Evolutionary conservation across 2,797 vertebrate species (phyloP), one percentile per base, ranked within the genome.

Genomic region (Macropodus opercularis): DNA sequence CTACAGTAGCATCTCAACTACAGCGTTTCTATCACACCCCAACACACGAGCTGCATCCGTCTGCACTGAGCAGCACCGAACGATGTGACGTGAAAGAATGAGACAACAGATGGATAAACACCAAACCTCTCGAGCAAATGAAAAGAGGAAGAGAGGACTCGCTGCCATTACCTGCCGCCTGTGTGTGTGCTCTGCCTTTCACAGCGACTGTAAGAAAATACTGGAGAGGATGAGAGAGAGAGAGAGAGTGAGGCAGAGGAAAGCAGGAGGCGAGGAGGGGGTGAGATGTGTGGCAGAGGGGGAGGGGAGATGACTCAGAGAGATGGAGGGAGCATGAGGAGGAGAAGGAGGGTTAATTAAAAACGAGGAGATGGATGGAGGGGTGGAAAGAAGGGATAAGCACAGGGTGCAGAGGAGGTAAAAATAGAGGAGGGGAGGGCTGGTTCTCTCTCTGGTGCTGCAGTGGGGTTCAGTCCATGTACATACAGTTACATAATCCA

Each of bases 251-350:
- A 32, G 61, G 29, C 57, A 61, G 63, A 74, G 80, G 55, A 57
- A 69, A 75, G 67, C 63, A 75, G 62, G 68, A 72, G 51, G 69
- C 49, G 57, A 54, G 57, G 40, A 67, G 67, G 32, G 60, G 43
- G 56, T 43, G 80, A 57, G 69, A 77, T 64, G 72, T 71, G 70
- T 80, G 82, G 72, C 65, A 65, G 80, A 67, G 77, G 81, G 83
- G 86, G 86, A 84, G 81, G 86, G 85, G 81, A 79, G 84, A 89
- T 90, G 89, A 91, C 81, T 90, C 88, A 92, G 79, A 83, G 72
- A 85, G 86, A 87, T 44, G 65, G 63, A 77, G 85, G 85, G 83
- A 87, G 71, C 70, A 63, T 75, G 71, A 74, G 55, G 43, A 57
- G 70, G 21, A 60, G 68, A 59, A 58, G 61, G 75, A 81, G 70